A percentile compares a stretch with the other conserved stretches of the same genome.
phyloP scores from a whole-genome alignment of 2,113 vertebrate genomes.

The Hipposideros armiger region DNA sequence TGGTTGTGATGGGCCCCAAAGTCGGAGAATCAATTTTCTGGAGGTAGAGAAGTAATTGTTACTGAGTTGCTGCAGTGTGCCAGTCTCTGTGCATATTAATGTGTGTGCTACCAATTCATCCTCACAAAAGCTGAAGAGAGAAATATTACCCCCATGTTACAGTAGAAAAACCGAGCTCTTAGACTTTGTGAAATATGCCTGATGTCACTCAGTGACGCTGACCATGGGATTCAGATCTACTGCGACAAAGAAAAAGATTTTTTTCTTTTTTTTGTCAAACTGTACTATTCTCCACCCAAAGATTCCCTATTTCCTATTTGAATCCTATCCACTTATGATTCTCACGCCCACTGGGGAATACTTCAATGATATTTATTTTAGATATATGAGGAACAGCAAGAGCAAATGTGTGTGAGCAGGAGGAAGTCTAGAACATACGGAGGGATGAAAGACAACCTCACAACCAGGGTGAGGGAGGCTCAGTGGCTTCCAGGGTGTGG shows the following conservation, averaged over 20 bases:
- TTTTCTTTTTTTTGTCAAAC: background rate
- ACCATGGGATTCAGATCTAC: background rate
- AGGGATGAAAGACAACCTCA: fast-evolving
- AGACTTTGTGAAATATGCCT: background rate
- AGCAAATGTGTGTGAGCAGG: fast-evolving
- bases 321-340: background rate
- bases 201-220: background rate
- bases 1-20: background rate
- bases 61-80: fast-evolving
- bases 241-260: background rate
- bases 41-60: background rate
- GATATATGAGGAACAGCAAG: too few relatives aligned
- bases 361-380: background rate
- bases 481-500: background rate
- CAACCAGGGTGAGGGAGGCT: fast-evolving
- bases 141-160: background rate
- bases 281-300: background rate
- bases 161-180: background rate
- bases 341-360: background rate
- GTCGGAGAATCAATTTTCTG: background rate
- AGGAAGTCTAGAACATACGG: fast-evolving
- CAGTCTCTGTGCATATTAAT: background rate
- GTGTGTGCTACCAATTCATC: too few relatives aligned
- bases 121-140: background rate
- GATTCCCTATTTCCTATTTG: background rate